Base-by-base conservation (phyloP, 1,140 invertebrate species). In the Proctacanthus coquilletti region DNA sequence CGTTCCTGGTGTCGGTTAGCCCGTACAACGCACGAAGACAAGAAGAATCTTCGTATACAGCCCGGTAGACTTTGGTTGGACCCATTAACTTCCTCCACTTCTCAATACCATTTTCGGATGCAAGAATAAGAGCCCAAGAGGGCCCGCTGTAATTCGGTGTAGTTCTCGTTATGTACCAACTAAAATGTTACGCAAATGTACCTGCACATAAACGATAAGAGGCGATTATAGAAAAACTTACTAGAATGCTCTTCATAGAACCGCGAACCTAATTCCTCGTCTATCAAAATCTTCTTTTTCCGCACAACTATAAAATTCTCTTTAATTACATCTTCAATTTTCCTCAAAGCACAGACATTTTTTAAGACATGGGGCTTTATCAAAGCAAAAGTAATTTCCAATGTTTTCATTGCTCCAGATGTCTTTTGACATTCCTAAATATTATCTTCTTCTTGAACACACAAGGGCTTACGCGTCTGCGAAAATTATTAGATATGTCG, bases 1-100 rank as follows among this genome's bases (percentile, higher is more conserved):
- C 85, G 69, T 95, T 95, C 53, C 87, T 77, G 0, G 89, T 93
- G 59, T 94, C 88, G 1, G 87, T 85, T 3, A 92, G 57, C 1
- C 89, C 89, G 69, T 77, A 92, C 47, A 69, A 63, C 2, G 82
- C 84, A 48, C 89, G 65, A 38, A 94, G 75, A 42, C 74, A 74
- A 36, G 78, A 50, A 3, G 87, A 87, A 32, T 76, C 69, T 47
- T 71, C 72, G 56, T 76, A 84, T 40, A 87, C 75, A 13, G 83
- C 75, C 53, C 77, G 75, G 51, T 70, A 83, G 0, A 80, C 78
- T 67, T 88, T 89, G 0, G 88, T 94, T 1, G 87, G 87, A 1
- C 89, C 89, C 67, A 94, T 75, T 17, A 93, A 52, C 39, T 63
- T 47, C 47, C 89, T 70, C 89, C 89, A 95, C 32, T 75, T 65